Base-by-base conservation (phyloP, 2,797 vertebrate species). In the Cephalopachus bancanus region DNA sequence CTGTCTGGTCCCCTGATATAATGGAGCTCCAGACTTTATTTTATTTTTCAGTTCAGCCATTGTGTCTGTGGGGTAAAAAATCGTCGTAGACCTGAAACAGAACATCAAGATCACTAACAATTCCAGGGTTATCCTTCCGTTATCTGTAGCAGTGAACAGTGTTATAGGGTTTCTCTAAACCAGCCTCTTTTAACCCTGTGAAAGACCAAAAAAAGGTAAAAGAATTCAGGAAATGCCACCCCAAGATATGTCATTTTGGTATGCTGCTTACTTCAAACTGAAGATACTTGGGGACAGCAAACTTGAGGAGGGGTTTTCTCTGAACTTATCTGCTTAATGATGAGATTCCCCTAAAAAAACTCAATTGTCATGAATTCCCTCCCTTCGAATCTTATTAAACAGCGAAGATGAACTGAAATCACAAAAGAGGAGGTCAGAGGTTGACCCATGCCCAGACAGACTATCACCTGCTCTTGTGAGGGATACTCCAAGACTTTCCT, bases 81-180 rank as follows among this genome's bases (percentile, higher is more conserved):
- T 44, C 83, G 51, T 86, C 14, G 15, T 79, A 75, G 26, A 96
- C 10, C 49, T 91, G 49, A 87, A 88, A 64, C 7, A 79, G 51
- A 26, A 89, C 14, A 19, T 83, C 10, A 79, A 85, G 89, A 16
- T 83, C 59, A 92, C 86, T 91, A 83, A 80, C 28, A 71, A 53
- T 86, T 75, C 7, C 64, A 86, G 14, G 26, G 5, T 86, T 83
- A 53, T 80, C 20, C 91, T 94, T 91, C 5, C 14, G 16, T 83
- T 59, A 51, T n/a, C 37, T 76, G 51, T 90, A 65, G 65, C 30
- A 10, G 0, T 51, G 22, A 93, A 26, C 37, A 62, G 16, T 65
- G 3, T 53, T 72, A 64, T 26, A 69, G 24, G 60, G 20, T 62
- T 24, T 20, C 11, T 62, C 10, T 4, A 26, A 71, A 37, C n/a